phyloP scores from a whole-genome alignment of 2,113 vertebrate genomes.

The Lepus americanus region DNA sequence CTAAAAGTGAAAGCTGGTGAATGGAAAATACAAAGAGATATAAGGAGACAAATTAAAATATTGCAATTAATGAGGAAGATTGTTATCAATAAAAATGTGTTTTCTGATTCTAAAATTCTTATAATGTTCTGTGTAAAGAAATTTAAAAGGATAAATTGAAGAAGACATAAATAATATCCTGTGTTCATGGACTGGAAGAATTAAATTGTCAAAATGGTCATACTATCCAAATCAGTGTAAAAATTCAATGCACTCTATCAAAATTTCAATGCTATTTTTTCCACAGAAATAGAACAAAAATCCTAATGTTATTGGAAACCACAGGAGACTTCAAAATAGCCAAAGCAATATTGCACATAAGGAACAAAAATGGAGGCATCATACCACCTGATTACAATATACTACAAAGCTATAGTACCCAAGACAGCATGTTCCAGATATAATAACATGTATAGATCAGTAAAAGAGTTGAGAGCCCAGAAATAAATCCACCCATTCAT shows the following conservation, averaged over 20 bases:
- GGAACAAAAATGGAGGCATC: not conserved
- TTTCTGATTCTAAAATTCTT: not conserved
- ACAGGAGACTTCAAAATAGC: not conserved
- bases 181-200: no score
- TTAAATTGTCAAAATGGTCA: no score
- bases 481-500: no score
- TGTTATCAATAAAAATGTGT: not conserved
- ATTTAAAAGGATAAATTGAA: conserved; percentile 25
- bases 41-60: conserved; percentile 7
- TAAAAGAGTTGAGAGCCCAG: no score
- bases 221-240: no score
- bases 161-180: not conserved
- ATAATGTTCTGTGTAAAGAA: not conserved
- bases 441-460: no score
- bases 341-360: not conserved
- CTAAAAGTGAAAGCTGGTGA: not conserved
- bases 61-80: not conserved
- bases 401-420: no score
- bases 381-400: not conserved
- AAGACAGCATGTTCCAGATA: no score
- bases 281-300: not conserved
- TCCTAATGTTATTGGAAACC: no score
- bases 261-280: not conserved
- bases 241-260: not conserved
- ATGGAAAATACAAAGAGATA: not conserved